Evolutionary conservation across 2,113 vertebrate genomes (phyloP).

Genomic region (Pygoscelis antarcticus): DNA sequence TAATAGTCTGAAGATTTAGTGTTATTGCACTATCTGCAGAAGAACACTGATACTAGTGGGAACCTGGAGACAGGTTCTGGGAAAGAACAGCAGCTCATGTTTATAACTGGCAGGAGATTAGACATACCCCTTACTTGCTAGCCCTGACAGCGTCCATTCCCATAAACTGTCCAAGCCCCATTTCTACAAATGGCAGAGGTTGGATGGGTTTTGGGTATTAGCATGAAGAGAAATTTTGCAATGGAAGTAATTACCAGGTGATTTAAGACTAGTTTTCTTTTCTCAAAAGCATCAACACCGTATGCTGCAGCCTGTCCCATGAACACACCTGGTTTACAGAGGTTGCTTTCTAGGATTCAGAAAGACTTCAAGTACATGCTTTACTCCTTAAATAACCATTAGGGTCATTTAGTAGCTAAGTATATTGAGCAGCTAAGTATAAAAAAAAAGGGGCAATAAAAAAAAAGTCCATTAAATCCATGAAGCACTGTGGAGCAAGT

Average conservation of each 20-base stretch:
- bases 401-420: not conserved
- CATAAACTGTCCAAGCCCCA: not conserved
- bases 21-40: not conserved
- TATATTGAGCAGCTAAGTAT: not conserved
- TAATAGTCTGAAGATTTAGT: not conserved
- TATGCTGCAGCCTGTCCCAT: not conserved
- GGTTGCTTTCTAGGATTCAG: not conserved
- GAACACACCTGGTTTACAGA: not conserved
- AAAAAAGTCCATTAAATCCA: not conserved
- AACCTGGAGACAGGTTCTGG: not conserved
- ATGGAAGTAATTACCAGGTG: not conserved
- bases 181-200: not conserved
- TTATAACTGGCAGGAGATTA: not conserved
- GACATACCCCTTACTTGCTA: not conserved
- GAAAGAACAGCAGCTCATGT: not conserved
- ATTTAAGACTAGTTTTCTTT: not conserved
- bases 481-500: not conserved
- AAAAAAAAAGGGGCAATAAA: not conserved
- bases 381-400: not conserved
- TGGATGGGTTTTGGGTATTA: not conserved
- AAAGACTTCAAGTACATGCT: not conserved
- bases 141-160: not conserved
- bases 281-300: not conserved
- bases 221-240: not conserved
- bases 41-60: not conserved